Percentiles rank a stretch among this genome's conserved stretches.
Conservation (phyloP, 2,888 invertebrate genomes). For the Allacma fusca region DNA sequence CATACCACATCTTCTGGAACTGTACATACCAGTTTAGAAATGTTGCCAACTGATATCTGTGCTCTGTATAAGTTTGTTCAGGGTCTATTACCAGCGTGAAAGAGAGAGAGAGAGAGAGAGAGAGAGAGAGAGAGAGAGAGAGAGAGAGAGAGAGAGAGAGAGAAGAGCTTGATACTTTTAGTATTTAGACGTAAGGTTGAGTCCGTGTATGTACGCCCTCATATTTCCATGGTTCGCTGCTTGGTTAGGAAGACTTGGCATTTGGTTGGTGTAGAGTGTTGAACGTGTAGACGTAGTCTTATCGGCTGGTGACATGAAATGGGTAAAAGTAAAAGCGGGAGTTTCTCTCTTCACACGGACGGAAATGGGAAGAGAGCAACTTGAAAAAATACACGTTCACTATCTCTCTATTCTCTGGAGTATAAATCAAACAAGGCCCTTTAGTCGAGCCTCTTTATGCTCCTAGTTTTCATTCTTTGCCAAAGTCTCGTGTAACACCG, state of each 20-base stretch:
- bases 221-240: background rate
- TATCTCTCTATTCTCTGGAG: constrained; percentile 36
- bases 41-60: constrained; percentile 20
- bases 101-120: constrained; percentile 7
- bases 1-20: background rate
- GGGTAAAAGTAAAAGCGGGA: constrained; percentile 55
- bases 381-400: constrained; percentile 42
- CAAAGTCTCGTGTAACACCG: constrained; percentile 23
- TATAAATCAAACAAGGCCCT: constrained; percentile 44
- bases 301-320: constrained; percentile 56
- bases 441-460: constrained; percentile 32
- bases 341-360: constrained; percentile 35
- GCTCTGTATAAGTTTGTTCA: constrained; percentile 6
- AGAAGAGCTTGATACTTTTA: background rate
- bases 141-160: background rate
- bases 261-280: constrained; percentile 1
- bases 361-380: constrained; percentile 48
- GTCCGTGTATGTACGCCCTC: background rate
- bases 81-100: constrained; percentile 1
- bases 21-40: background rate
- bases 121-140: background rate
- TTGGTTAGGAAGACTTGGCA: constrained; percentile 1
- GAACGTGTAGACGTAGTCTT: constrained; percentile 43
- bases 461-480: constrained; percentile 29
- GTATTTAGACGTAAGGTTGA: background rate